Percentiles rank a stretch among this genome's conserved stretches.
phyloP scores from a whole-genome alignment of 2,888 invertebrate genomes.

The Eupithecia subumbrata region DNA sequence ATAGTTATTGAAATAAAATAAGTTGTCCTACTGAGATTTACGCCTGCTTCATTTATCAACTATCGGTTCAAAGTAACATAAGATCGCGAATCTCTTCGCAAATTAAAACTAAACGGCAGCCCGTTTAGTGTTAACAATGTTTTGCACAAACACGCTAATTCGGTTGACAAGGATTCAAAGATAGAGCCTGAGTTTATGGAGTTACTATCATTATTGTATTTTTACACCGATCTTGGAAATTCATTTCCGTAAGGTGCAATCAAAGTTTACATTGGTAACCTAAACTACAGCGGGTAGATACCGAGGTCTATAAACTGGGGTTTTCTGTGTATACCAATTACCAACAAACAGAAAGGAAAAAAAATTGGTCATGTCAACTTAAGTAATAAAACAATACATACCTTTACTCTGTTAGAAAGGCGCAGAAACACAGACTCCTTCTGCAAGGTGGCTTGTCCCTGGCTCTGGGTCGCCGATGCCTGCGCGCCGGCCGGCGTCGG shows the following conservation, averaged over 20 bases:
- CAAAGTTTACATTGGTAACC: not conserved
- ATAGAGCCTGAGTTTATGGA: slow-evolving; percentile 5
- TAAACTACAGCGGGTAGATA: not conserved
- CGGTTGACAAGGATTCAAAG: not conserved
- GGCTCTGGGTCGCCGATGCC: slow-evolving; percentile 62
- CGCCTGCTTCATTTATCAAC: not conserved
- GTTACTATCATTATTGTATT: not conserved
- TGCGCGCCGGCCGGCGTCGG: slow-evolving; percentile 70
- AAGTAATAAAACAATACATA: slow-evolving; percentile 59
- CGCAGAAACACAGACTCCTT: slow-evolving; percentile 98
- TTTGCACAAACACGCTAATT: not conserved
- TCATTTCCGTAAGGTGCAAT: not conserved
- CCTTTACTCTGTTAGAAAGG: slow-evolving; percentile 97
- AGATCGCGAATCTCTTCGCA: not conserved
- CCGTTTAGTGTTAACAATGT: not conserved
- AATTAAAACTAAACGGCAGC: not conserved
- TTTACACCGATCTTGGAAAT: not conserved
- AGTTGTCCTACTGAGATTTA: not conserved
- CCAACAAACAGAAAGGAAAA: not conserved
- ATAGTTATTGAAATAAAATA: not conserved
- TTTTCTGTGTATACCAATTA: not conserved
- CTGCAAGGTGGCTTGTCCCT: slow-evolving; percentile 79
- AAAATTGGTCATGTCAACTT: not conserved
- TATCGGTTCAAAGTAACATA: not conserved
- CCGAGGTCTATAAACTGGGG: not conserved